These are phyloP conservation scores for Anthrax anthrax DNA, from an alignment of 2,888 invertebrate species.

Conservation along the genomic window DNA sequence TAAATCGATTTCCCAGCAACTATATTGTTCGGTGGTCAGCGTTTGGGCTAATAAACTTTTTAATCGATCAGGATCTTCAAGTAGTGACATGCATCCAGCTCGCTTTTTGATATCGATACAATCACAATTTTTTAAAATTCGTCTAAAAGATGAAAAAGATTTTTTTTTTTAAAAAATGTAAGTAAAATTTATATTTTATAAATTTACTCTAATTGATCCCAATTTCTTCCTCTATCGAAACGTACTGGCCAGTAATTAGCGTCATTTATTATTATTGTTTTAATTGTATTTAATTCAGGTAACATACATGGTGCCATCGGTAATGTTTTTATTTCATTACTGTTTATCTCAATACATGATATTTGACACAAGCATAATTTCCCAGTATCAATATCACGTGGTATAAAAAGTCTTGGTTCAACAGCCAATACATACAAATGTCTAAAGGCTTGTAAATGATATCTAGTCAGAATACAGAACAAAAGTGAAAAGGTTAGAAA, in stretches of 20 bases:
- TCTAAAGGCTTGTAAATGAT: constrained; percentile 92
- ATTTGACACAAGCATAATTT: constrained; percentile 72
- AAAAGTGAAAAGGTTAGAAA: not conserved
- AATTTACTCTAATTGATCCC: constrained; percentile 61
- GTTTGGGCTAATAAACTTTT: constrained; percentile 65
- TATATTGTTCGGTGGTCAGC: constrained; percentile 50
- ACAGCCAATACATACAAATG: constrained; percentile 92
- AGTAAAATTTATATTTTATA: constrained; percentile 1
- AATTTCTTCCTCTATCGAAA: constrained; percentile 69
- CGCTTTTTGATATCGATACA: constrained; percentile 76
- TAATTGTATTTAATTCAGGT: constrained; percentile 61
- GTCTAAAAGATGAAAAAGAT: constrained; percentile 39
- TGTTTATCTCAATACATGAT: constrained; percentile 37
- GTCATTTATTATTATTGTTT: constrained; percentile 65
- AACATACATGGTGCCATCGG: constrained; percentile 72
- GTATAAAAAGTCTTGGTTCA: constrained; percentile 77
- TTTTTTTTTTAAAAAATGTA: not conserved
- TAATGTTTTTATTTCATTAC: constrained; percentile 36
- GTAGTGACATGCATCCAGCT: constrained; percentile 76
- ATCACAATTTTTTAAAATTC: constrained; percentile 50
- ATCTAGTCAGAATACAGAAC: too few species aligned
- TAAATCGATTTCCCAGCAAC: constrained; percentile 36
- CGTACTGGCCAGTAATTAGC: constrained; percentile 80
- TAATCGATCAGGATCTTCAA: constrained; percentile 69
- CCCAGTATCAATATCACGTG: constrained; percentile 68